phyloP scores from a whole-genome alignment of 2,113 vertebrate genomes.

The Grantiella picta region DNA sequence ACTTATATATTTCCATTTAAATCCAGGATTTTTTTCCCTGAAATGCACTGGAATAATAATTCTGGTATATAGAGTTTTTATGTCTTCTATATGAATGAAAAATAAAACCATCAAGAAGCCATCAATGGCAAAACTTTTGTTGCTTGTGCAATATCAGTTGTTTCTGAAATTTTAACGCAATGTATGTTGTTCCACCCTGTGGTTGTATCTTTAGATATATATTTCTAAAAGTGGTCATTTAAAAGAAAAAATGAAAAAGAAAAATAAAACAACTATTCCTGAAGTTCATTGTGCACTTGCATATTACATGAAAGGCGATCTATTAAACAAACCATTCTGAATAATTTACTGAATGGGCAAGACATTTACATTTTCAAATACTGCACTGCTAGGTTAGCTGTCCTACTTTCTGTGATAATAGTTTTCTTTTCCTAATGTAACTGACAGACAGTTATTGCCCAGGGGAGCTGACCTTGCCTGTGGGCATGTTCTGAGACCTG shows the following conservation, averaged over 20 bases:
- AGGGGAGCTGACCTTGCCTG: neutral
- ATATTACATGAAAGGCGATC: neutral
- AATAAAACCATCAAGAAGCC: neutral
- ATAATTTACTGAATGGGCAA: neutral
- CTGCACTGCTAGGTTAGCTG: neutral
- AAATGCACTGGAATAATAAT: neutral
- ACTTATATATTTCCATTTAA: neutral
- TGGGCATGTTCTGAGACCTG: neutral
- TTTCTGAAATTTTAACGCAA: neutral
- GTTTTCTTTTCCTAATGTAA: neutral
- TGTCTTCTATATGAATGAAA: neutral
- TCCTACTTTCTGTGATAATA: neutral
- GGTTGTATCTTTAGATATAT: neutral
- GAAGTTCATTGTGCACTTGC: neutral
- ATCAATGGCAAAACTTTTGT: neutral
- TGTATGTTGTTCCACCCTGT: neutral
- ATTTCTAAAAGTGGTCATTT: neutral
- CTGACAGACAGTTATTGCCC: neutral
- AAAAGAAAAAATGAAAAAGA: no score
- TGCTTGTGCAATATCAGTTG: neutral
- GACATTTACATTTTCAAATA: neutral
- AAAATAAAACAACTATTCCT: accelerated
- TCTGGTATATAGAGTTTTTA: neutral
- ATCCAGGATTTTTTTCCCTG: neutral
- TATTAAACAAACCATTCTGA: neutral